Evolutionary conservation across 1,140 invertebrate genomes (phyloP).

Genomic region (Dendroctonus valens): DNA sequence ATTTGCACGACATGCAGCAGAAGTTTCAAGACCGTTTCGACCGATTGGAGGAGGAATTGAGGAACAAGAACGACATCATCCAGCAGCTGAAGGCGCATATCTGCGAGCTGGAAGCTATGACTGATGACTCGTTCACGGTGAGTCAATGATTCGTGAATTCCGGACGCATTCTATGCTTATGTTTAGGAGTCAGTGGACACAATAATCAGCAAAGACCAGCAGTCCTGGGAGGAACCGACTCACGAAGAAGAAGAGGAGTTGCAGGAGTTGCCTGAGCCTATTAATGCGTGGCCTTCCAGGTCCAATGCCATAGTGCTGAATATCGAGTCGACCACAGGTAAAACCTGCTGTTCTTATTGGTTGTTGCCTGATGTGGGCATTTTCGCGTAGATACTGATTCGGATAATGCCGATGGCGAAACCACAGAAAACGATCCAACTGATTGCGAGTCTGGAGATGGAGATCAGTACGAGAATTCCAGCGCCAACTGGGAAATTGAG

Average conservation of each 20-base stretch:
- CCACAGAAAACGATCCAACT: conserved; percentile 33
- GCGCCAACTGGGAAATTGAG: conserved; percentile 48
- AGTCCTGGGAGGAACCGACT: conserved; percentile 61
- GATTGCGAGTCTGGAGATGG: conserved; percentile 40
- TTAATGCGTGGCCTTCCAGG: conserved; percentile 47
- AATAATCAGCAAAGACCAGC: conserved; percentile 46
- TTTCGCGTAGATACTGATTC: conserved; percentile 33
- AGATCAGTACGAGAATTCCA: conserved; percentile 41
- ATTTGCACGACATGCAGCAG: conserved; percentile 65
- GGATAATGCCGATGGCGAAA: conserved; percentile 33
- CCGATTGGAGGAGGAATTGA: conserved; percentile 72
- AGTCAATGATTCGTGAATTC: conserved; percentile 29
- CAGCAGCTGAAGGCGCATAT: conserved; percentile 70
- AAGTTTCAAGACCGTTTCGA: conserved; percentile 69
- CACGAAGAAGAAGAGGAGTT: conserved; percentile 59
- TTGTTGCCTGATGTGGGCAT: neutral
- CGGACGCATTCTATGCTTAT: neutral
- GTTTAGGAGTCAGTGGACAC: conserved; percentile 49
- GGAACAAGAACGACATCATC: conserved; percentile 75
- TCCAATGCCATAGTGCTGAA: conserved; percentile 53
- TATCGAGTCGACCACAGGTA: conserved; percentile 54
- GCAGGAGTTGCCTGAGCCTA: conserved; percentile 54
- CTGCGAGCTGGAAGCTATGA: conserved; percentile 61
- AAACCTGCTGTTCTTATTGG: neutral
- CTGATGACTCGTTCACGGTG: conserved; percentile 58